Evolutionary conservation across 2,113 vertebrate species (phyloP).

Genomic region (Pluvianellus socialis): DNA sequence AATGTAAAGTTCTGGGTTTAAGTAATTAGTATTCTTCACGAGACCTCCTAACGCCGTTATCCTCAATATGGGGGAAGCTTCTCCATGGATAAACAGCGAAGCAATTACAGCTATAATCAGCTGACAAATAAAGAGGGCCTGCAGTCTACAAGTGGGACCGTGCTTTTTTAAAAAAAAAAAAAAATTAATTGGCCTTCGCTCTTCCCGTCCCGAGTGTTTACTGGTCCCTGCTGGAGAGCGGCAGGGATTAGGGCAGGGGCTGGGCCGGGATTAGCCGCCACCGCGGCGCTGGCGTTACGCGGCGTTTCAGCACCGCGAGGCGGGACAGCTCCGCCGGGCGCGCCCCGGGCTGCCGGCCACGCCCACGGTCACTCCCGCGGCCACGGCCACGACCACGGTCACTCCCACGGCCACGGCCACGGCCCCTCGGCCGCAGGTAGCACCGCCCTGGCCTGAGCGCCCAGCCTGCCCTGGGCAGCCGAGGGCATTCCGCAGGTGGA

Average conservation of each 20-base stretch:
- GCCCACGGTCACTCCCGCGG: neutral
- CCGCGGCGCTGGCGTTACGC: neutral
- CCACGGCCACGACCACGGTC: neutral
- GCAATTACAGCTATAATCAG: constrained; percentile 24
- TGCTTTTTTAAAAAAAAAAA: neutral
- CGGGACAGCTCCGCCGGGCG: constrained; percentile 65
- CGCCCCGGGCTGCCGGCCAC: constrained; percentile 11
- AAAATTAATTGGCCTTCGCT: neutral
- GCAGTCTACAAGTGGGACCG: neutral
- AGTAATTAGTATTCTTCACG: constrained; percentile 7
- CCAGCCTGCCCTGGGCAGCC: neutral
- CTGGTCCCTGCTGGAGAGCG: neutral
- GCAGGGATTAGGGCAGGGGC: neutral
- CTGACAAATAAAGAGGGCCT: neutral
- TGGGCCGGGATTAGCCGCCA: neutral
- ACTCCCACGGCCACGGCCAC: neutral
- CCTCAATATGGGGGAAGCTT: neutral
- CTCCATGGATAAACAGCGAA: neutral
- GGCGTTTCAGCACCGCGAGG: constrained; percentile 68
- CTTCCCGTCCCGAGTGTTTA: neutral
- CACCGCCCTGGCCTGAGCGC: accelerated
- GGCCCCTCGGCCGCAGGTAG: neutral
- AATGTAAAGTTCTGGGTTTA: constrained; percentile 29
- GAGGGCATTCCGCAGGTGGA: accelerated
- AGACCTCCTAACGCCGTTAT: neutral